Conservation (phyloP, 2,113 vertebrate species). For the Isichthys henryi region DNA sequence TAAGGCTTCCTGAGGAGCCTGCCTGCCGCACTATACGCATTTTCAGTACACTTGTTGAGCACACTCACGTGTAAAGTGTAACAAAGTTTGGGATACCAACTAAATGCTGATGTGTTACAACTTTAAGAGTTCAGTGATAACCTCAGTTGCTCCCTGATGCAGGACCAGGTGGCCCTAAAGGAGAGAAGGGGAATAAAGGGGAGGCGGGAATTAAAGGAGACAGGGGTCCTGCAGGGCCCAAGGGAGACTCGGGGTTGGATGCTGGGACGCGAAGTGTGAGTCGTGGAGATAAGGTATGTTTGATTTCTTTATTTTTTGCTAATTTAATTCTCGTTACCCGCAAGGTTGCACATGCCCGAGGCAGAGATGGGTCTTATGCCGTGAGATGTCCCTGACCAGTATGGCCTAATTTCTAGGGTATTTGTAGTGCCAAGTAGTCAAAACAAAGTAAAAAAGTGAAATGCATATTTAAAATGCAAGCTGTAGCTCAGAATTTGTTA, state of each 20-base stretch:
- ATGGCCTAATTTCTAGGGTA: neutral
- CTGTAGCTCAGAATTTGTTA: neutral
- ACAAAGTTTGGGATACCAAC: neutral
- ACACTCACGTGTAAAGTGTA: neutral
- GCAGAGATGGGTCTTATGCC: neutral
- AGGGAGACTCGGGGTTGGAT: constrained; percentile 59
- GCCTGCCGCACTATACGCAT: neutral
- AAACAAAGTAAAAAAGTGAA: neutral
- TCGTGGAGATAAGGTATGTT: constrained; percentile 66
- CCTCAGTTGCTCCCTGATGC: neutral
- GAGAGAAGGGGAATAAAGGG: constrained; percentile 63
- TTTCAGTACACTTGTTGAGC: no score
- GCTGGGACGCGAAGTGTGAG: constrained; percentile 15
- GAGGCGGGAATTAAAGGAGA: constrained; percentile 56
- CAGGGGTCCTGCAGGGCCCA: constrained; percentile 54
- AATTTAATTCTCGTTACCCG: neutral
- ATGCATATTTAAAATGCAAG: neutral
- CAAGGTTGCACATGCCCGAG: neutral
- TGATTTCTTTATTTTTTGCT: neutral
- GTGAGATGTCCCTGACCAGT: neutral
- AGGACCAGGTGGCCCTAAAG: constrained; percentile 41
- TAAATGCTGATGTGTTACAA: neutral
- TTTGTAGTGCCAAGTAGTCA: neutral
- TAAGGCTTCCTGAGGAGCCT: neutral
- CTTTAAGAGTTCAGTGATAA: neutral